A percentile compares a stretch with the other conserved stretches of the same genome.
Evolutionary conservation across 2,888 invertebrate genomes (phyloP).

Genomic region (Odontocolon sp.): DNA sequence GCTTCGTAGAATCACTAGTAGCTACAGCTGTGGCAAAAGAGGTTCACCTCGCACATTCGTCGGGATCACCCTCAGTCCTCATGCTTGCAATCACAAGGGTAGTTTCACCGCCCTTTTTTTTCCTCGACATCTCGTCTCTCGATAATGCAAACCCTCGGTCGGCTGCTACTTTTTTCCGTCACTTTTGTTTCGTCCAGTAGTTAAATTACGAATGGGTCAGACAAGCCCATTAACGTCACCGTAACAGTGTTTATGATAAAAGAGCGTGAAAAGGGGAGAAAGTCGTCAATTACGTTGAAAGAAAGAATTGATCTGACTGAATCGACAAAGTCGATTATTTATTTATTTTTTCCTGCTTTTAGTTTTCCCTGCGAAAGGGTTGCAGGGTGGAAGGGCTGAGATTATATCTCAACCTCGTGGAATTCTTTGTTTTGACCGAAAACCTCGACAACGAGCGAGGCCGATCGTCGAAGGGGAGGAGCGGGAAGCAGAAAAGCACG

Average conservation of each 20-base stretch:
- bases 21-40: slow-evolving; percentile 29
- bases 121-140: not conserved
- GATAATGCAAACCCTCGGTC: not conserved
- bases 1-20: slow-evolving; percentile 36
- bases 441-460: too few relatives aligned
- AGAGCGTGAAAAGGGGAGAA: slow-evolving; percentile 5
- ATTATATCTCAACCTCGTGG: too few relatives aligned
- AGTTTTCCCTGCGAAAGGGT: too few relatives aligned
- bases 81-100: slow-evolving; percentile 28
- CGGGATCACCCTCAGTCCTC: slow-evolving; percentile 17
- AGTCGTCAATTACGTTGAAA: too few relatives aligned
- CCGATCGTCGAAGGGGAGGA: too few relatives aligned
- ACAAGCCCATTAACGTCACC: slow-evolving; percentile 43
- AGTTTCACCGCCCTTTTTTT: slow-evolving; percentile 11
- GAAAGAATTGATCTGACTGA: too few relatives aligned
- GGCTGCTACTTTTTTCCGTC: not conserved
- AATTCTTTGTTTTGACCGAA: too few relatives aligned
- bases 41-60: not conserved
- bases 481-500: slow-evolving; percentile 6
- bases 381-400: too few relatives aligned
- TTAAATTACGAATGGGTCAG: slow-evolving; percentile 52
- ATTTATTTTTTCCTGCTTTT: not conserved
- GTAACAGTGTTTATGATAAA: slow-evolving; percentile 38
- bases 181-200: slow-evolving; percentile 37
- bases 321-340: slow-evolving; percentile 25